Percentiles rank a stretch among this genome's conserved stretches.
Evolutionary conservation across 1,140 invertebrate genomes (phyloP).

Genomic region (Drosophila ogumai): DNA sequence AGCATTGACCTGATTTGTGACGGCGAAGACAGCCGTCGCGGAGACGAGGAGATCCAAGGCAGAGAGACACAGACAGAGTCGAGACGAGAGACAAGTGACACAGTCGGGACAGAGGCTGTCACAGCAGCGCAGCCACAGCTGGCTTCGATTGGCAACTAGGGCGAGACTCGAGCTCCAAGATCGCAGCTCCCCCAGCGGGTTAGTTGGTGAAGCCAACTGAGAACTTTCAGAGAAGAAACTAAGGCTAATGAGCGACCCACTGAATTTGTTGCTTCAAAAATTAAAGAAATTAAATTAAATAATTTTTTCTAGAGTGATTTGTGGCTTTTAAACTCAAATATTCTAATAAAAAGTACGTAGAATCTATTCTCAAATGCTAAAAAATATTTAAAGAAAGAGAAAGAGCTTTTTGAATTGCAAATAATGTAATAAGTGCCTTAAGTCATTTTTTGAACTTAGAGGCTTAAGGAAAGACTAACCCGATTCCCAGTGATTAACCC

Average conservation of each 20-base stretch:
- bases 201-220: slow-evolving; percentile 26
- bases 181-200: slow-evolving; percentile 4
- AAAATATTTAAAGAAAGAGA: too few species aligned
- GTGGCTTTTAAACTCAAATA: too few species aligned
- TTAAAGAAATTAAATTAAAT: too few species aligned
- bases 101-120: slow-evolving; percentile 31
- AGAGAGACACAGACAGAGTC: slow-evolving; percentile 1
- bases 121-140: slow-evolving; percentile 39
- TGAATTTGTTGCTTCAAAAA: not conserved
- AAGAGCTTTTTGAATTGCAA: too few species aligned
- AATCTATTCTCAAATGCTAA: too few species aligned
- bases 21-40: slow-evolving; percentile 29
- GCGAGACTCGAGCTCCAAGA: slow-evolving; percentile 14
- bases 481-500: not conserved
- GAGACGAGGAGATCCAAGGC: slow-evolving; percentile 18
- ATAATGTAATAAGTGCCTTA: too few species aligned
- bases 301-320: too few species aligned
- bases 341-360: too few species aligned
- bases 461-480: not conserved
- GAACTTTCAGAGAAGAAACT: not conserved
- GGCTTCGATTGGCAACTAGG: slow-evolving; percentile 59
- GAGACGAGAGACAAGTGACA: slow-evolving; percentile 24
- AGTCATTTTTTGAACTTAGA: too few species aligned
- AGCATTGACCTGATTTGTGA: slow-evolving; percentile 75
- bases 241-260: not conserved